phyloP scores from a whole-genome alignment of 1,140 invertebrate genomes.

The Atta texana region DNA sequence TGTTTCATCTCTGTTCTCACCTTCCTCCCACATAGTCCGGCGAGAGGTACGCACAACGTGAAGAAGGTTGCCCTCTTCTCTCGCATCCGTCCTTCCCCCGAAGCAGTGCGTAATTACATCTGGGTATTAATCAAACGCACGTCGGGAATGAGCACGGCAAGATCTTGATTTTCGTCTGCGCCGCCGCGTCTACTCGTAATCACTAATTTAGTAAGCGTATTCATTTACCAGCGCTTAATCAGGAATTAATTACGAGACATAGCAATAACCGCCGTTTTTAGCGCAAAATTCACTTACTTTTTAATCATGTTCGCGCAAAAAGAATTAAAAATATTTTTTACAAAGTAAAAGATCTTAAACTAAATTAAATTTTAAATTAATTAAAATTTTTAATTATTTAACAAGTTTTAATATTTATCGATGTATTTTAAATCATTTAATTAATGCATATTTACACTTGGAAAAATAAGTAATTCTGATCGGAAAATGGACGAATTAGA shows the following conservation, averaged over 20 bases:
- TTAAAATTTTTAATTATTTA: not conserved
- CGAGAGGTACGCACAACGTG: conserved; percentile 9
- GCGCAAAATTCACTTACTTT: not conserved
- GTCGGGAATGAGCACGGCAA: conserved; percentile 70
- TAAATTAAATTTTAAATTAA: not conserved
- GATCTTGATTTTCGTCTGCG: conserved; percentile 73
- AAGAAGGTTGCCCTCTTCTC: conserved; percentile 46
- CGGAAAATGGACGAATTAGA: too few species aligned
- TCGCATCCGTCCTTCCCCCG: conserved; percentile 56
- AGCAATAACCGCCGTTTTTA: not conserved
- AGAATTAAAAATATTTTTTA: not conserved
- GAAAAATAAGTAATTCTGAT: too few species aligned
- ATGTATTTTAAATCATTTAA: not conserved
- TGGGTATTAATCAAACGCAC: conserved; percentile 71
- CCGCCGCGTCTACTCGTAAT: not conserved
- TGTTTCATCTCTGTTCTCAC: conserved; percentile 44
- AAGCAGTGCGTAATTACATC: conserved; percentile 74
- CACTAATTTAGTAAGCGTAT: conserved; percentile 19
- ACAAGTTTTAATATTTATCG: too few species aligned
- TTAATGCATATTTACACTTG: not conserved
- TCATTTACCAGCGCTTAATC: conserved; percentile 18
- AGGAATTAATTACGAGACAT: not conserved
- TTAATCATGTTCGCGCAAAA: not conserved
- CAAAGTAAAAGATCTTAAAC: not conserved
- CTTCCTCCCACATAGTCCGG: conserved; percentile 31